Evolutionary conservation across 2,888 invertebrate species (phyloP).

Genomic region (Psylliodes chrysocephalus): DNA sequence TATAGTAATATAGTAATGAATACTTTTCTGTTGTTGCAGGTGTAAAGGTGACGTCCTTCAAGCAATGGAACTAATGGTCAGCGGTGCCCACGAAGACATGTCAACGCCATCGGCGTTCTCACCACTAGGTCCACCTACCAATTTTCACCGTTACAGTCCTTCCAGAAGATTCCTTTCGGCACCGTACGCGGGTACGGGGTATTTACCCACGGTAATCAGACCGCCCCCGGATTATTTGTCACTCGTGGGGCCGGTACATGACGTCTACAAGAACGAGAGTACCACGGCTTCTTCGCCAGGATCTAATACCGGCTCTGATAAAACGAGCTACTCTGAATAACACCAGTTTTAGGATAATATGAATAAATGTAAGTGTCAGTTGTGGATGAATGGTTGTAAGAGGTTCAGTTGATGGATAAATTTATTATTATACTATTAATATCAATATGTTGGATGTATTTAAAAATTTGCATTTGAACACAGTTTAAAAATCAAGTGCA

Average conservation of each 20-base stretch:
- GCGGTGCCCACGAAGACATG: slow-evolving; percentile 59
- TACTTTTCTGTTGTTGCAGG: slow-evolving; percentile 53
- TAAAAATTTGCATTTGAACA: too few relatives aligned
- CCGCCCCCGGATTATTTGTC: slow-evolving; percentile 62
- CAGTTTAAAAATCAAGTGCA: too few relatives aligned
- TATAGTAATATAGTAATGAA: too few relatives aligned
- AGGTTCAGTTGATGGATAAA: too few relatives aligned
- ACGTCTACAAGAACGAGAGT: slow-evolving; percentile 62
- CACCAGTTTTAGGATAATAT: slow-evolving; percentile 29
- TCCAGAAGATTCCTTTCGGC: slow-evolving; percentile 84
- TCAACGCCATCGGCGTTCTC: slow-evolving; percentile 77
- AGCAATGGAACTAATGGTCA: slow-evolving; percentile 91
- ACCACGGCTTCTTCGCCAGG: slow-evolving; percentile 66
- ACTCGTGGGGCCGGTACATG: slow-evolving; percentile 61
- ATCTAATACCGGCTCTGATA: slow-evolving; percentile 68
- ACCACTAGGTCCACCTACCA: slow-evolving; percentile 74
- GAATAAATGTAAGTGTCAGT: background rate
- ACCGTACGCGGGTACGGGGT: slow-evolving; percentile 85
- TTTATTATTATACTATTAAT: too few relatives aligned
- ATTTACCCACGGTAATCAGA: slow-evolving; percentile 81
- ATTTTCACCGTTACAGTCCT: slow-evolving; percentile 69
- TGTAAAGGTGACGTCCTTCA: slow-evolving; percentile 85
- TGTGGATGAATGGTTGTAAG: background rate
- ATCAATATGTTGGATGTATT: too few relatives aligned
- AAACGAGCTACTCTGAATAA: slow-evolving; percentile 69